Conservation (phyloP, 2,888 invertebrate species). For the Desoria tigrina region DNA sequence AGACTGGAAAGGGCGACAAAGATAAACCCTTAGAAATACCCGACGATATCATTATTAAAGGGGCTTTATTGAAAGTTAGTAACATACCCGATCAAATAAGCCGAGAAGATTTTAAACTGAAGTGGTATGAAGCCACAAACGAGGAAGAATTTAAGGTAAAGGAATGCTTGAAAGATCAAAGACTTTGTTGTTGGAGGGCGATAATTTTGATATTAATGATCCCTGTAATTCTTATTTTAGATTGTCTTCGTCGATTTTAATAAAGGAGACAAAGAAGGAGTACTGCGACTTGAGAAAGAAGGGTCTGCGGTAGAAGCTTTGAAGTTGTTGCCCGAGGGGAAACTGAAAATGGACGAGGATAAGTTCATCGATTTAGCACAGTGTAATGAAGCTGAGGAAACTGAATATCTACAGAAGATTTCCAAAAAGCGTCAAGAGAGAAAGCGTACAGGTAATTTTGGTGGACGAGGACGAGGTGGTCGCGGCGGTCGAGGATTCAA, state of each 20-base stretch:
- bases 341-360: slow-evolving; percentile 36
- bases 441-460: slow-evolving; percentile 17
- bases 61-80: slow-evolving; percentile 71
- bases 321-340: slow-evolving; percentile 40
- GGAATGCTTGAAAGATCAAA: not conserved
- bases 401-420: slow-evolving; percentile 39
- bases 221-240: slow-evolving; percentile 24
- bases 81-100: slow-evolving; percentile 63
- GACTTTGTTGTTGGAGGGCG: no score
- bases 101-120: slow-evolving; percentile 73
- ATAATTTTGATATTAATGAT: no score
- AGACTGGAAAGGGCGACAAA: slow-evolving; percentile 56
- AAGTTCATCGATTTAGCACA: slow-evolving; percentile 21
- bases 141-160: slow-evolving; percentile 58
- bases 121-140: slow-evolving; percentile 65
- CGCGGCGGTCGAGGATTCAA: slow-evolving; percentile 35
- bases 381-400: slow-evolving; percentile 35
- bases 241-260: slow-evolving; percentile 75
- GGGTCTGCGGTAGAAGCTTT: slow-evolving; percentile 64
- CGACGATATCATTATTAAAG: slow-evolving; percentile 64
- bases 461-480: slow-evolving; percentile 22
- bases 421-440: slow-evolving; percentile 24
- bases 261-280: slow-evolving; percentile 72
- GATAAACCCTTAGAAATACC: slow-evolving; percentile 53
- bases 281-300: slow-evolving; percentile 70